These are phyloP conservation scores for Drosophila kohkoa DNA, from an alignment of 1,140 invertebrate species.

Conservation along the genomic window DNA sequence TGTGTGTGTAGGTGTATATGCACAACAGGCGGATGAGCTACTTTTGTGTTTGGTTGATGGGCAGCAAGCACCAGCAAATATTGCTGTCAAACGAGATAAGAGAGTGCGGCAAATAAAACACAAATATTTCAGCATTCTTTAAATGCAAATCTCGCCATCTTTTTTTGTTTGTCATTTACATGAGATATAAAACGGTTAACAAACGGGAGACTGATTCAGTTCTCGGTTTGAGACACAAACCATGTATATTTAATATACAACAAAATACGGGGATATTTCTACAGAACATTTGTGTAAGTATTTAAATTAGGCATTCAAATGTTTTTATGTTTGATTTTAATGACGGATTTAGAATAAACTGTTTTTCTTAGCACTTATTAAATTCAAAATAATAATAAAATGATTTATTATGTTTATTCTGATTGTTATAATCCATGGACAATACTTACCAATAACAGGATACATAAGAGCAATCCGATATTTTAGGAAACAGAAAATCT, in stretches of 20 bases:
- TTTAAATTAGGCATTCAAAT: neutral
- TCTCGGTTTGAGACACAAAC: neutral
- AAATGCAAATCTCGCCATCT: neutral
- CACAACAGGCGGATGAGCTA: constrained; percentile 6
- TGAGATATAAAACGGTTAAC: neutral
- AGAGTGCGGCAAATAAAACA: constrained; percentile 1
- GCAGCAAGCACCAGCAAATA: neutral
- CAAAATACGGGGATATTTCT: neutral
- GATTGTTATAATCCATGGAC: neutral
- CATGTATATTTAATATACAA: neutral
- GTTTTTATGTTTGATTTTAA: neutral
- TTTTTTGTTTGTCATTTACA: neutral
- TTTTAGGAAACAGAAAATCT: constrained; percentile 86
- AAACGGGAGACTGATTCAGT: neutral
- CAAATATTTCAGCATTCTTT: constrained; percentile 1
- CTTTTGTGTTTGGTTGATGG: constrained; percentile 5
- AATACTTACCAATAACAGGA: constrained; percentile 89
- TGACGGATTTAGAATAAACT: neutral
- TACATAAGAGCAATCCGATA: constrained; percentile 88
- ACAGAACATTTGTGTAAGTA: neutral
- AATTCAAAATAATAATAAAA: neutral
- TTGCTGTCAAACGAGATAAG: constrained; percentile 9
- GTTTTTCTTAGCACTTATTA: no score
- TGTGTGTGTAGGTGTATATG: neutral
- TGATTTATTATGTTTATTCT: neutral